phyloP scores from a whole-genome alignment of 2,888 invertebrate species.

The Brassicogethes aeneus region DNA sequence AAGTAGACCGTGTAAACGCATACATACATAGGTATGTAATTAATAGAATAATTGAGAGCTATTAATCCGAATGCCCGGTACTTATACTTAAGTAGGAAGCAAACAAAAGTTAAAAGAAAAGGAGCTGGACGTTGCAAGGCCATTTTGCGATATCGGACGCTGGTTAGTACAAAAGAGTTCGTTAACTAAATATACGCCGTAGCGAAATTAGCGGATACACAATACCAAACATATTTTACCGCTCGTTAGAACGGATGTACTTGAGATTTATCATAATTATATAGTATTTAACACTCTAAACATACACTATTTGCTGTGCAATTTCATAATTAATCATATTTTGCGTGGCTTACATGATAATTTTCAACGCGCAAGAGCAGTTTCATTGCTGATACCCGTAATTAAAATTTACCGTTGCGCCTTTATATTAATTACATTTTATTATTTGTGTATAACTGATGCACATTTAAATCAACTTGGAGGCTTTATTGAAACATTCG shows the following conservation, averaged over 20 bases:
- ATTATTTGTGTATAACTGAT: background rate
- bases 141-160: too few relatives aligned
- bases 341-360: constrained; percentile 8
- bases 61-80: too few relatives aligned
- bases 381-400: background rate
- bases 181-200: too few relatives aligned
- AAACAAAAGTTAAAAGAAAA: too few relatives aligned
- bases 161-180: too few relatives aligned
- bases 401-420: background rate
- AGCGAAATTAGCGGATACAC: background rate
- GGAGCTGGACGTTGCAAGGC: too few relatives aligned
- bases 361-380: constrained; percentile 4
- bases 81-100: too few relatives aligned
- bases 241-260: constrained; percentile 20
- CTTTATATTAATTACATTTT: background rate
- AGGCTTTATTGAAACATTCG: background rate
- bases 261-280: constrained; percentile 19
- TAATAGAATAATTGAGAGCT: too few relatives aligned
- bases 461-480: background rate
- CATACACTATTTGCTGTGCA: constrained; percentile 14
- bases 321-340: constrained; percentile 17
- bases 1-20: too few relatives aligned
- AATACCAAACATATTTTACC: constrained; percentile 11
- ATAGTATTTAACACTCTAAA: constrained; percentile 18
- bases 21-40: too few relatives aligned